These are phyloP conservation scores for Tonatia bakeri DNA, from an alignment of 2,113 vertebrate genomes.

Conservation along the genomic window DNA sequence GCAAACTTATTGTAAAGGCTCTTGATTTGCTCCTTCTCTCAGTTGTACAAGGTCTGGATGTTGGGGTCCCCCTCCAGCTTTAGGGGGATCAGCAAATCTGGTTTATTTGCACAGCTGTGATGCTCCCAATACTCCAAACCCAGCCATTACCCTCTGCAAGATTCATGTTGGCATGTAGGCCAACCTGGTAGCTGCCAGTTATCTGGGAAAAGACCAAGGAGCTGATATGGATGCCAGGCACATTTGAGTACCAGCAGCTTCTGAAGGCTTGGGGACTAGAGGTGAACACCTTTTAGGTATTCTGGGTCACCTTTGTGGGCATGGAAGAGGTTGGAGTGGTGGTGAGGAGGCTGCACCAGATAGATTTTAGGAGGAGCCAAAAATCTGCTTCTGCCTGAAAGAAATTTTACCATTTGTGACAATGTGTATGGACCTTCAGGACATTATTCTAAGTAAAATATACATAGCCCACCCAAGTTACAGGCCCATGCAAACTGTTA, in stretches of 20 bases:
- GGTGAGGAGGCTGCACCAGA: background rate
- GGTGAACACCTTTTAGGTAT: background rate
- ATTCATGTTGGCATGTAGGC: background rate
- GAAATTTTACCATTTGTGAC: no score
- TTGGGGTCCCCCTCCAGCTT: conserved; percentile 86
- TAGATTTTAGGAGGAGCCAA: background rate
- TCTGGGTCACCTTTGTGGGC: background rate
- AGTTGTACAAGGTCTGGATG: conserved; percentile 68
- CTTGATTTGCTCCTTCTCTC: conserved; percentile 82
- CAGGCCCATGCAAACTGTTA: no score
- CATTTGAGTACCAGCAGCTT: background rate
- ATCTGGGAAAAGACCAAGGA: conserved; percentile 23
- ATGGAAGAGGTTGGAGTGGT: background rate
- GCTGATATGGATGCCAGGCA: background rate
- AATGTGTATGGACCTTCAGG: no score
- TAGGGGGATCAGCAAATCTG: conserved; percentile 87
- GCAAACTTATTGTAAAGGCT: conserved; percentile 80
- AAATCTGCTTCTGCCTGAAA: no score
- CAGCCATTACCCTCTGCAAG: background rate
- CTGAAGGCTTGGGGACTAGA: background rate
- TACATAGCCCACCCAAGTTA: no score
- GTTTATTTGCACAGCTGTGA: conserved; percentile 82
- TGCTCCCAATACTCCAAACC: background rate
- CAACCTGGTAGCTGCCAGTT: conserved; percentile 29
- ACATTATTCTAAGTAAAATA: background rate